Conservation (phyloP, 2,888 invertebrate genomes). For the Colletes collaris region DNA sequence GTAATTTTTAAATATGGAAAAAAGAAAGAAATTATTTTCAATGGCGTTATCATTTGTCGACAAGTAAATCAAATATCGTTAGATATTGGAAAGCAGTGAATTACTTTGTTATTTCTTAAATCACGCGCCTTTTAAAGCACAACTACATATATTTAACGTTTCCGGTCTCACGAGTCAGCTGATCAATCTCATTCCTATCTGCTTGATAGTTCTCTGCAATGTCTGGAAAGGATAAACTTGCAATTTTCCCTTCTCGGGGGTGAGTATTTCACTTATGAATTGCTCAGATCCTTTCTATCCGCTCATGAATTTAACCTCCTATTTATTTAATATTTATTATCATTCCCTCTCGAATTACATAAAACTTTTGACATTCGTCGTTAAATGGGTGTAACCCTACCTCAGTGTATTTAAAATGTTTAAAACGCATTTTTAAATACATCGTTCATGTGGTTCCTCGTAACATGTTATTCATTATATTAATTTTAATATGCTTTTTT, state of each 20-base stretch:
- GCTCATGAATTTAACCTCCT: conserved; percentile 12
- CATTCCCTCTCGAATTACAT: conserved; percentile 2
- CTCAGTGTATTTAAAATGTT: conserved; percentile 42
- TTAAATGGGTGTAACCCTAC: conserved; percentile 80
- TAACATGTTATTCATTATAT: not conserved
- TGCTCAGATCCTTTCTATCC: conserved; percentile 3
- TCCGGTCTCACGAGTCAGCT: conserved; percentile 80
- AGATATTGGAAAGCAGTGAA: not conserved
- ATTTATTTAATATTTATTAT: conserved; percentile 16
- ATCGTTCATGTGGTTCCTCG: not conserved
- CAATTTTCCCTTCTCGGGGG: conserved; percentile 98
- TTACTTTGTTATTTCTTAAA: conserved; percentile 14
- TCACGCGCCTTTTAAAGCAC: conserved; percentile 39
- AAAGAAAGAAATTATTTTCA: not conserved
- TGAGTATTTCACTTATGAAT: conserved; percentile 84
- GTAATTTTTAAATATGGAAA: not conserved
- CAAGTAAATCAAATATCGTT: too few relatives aligned
- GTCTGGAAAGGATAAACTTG: conserved; percentile 94
- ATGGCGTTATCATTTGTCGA: not conserved
- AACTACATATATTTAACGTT: conserved; percentile 31
- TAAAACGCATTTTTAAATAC: not conserved
- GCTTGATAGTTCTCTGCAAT: conserved; percentile 84
- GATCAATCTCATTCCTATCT: conserved; percentile 80
- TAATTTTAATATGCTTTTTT: conserved; percentile 55
- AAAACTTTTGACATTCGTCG: conserved; percentile 17